Evolutionary conservation across 2,113 vertebrate genomes (phyloP).

Genomic region (Cynoglossus semilaevis): DNA sequence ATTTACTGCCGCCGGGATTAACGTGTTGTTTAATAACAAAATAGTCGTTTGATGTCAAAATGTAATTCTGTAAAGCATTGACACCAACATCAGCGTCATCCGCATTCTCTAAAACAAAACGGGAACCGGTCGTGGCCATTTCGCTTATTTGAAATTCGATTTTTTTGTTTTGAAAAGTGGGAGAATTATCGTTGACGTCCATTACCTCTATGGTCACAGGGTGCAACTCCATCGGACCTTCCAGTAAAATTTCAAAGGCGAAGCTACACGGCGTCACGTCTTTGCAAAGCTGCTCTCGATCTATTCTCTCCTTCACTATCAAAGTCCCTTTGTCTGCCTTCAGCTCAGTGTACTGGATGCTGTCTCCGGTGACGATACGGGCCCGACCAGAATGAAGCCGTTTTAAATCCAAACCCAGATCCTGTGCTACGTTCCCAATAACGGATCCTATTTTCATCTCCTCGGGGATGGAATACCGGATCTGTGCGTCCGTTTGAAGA

Average conservation of each 20-base stretch:
- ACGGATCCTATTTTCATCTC: slow-evolving; percentile 57
- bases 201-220: slow-evolving; percentile 64
- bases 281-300: slow-evolving; percentile 67
- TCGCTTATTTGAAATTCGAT: slow-evolving; percentile 67
- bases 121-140: slow-evolving; percentile 47
- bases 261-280: slow-evolving; percentile 62
- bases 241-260: slow-evolving; percentile 67
- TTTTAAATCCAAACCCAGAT: slow-evolving; percentile 56
- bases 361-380: slow-evolving; percentile 59
- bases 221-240: slow-evolving; percentile 72
- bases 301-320: slow-evolving; percentile 64
- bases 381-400: slow-evolving; percentile 54
- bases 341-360: slow-evolving; percentile 60
- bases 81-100: slow-evolving; percentile 73
- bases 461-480: slow-evolving; percentile 66
- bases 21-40: slow-evolving; percentile 72
- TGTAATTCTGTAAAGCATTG: slow-evolving; percentile 75
- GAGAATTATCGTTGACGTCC: slow-evolving; percentile 69
- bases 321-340: slow-evolving; percentile 66
- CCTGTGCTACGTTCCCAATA: slow-evolving; percentile 61
- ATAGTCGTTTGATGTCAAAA: slow-evolving; percentile 56
- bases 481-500: slow-evolving; percentile 34
- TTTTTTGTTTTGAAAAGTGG: slow-evolving; percentile 50
- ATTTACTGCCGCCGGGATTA: slow-evolving; percentile 66
- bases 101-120: slow-evolving; percentile 65